These are phyloP conservation scores for Geodia barretti DNA, from an alignment of 37 sponge, comb jelly and placozoan genomes.

Conservation along the genomic window DNA sequence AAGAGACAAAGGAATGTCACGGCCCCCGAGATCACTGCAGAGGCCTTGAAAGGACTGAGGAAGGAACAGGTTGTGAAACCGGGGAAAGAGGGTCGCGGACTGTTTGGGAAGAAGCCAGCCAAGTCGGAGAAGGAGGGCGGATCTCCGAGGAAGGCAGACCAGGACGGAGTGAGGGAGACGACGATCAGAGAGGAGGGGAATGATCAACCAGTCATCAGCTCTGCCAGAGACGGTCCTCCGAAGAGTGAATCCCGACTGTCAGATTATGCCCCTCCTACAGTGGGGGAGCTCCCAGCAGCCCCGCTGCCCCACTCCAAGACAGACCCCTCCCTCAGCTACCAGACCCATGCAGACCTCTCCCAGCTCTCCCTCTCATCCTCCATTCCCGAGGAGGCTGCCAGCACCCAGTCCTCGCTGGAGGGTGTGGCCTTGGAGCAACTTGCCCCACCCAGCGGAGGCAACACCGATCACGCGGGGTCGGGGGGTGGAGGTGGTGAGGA, in stretches of 20 bases:
- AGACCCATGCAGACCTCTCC: background rate
- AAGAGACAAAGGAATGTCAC: slow-evolving; percentile 57
- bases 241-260: background rate
- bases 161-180: slow-evolving; percentile 4
- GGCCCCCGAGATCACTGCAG: slow-evolving; percentile 35
- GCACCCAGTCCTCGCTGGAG: slow-evolving; percentile 45
- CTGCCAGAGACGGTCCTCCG: background rate
- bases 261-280: background rate
- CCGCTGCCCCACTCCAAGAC: background rate
- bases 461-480: background rate
- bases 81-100: slow-evolving; percentile 11
- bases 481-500: background rate
- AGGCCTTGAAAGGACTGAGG: background rate
- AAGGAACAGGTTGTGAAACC: background rate
- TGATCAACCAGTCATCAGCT: background rate
- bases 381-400: slow-evolving; percentile 16
- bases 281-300: background rate
- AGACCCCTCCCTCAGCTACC: background rate
- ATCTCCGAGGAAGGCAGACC: background rate
- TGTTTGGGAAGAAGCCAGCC: slow-evolving; percentile 16
- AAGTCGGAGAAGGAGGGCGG: background rate
- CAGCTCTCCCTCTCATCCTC: slow-evolving; percentile 37
- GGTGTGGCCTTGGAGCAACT: background rate
- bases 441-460: background rate
- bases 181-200: background rate